Conservation (phyloP, 2,113 vertebrate species). For the Podilymbus podiceps region DNA sequence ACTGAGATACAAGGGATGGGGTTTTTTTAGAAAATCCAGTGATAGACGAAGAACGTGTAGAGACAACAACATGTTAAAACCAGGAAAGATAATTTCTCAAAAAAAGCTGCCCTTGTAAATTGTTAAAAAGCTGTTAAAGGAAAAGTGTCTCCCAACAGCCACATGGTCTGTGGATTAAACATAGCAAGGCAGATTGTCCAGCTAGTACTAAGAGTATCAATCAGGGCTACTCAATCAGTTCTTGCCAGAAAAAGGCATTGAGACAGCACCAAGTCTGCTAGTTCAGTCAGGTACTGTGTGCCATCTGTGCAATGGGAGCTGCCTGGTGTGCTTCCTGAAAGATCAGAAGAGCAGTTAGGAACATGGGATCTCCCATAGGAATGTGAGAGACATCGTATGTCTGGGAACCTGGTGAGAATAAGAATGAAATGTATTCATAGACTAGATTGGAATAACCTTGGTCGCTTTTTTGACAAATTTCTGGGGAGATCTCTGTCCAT, state of each 20-base stretch:
- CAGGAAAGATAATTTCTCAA: conserved; percentile 20
- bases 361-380: conserved; percentile 12
- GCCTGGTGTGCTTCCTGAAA: conserved; percentile 11
- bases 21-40: not conserved
- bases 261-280: conserved; percentile 22
- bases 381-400: not conserved
- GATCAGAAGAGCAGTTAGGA: not conserved
- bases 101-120: conserved; percentile 46
- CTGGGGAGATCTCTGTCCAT: not conserved
- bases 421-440: not conserved
- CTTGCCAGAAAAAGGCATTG: conserved; percentile 26
- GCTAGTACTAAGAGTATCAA: conserved; percentile 37
- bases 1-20: not conserved
- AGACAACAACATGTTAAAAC: conserved; percentile 32
- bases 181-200: conserved; percentile 64
- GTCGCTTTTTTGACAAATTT: not conserved
- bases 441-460: not conserved
- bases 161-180: conserved; percentile 61
- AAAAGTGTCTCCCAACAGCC: conserved; percentile 31
- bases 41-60: conserved; percentile 47
- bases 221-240: conserved; percentile 33
- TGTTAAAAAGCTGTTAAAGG: conserved; percentile 36
- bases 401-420: not conserved
- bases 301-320: conserved; percentile 42
- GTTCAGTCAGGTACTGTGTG: conserved; percentile 18